Evolutionary conservation across 2,797 vertebrate species (phyloP).

Genomic region (Halcyon badia): DNA sequence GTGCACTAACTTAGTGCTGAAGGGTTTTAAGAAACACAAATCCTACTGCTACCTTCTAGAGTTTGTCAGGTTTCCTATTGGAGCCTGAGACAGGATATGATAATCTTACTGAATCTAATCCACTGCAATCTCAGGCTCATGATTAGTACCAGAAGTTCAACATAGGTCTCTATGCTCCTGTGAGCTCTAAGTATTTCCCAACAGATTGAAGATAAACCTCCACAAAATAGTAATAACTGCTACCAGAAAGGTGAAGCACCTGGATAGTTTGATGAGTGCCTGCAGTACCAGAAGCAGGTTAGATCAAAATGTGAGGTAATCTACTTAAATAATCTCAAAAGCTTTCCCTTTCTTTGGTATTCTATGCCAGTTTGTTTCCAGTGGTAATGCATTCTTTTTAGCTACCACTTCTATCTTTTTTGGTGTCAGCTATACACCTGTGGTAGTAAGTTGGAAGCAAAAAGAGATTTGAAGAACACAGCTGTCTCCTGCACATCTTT

Average conservation of each 20-base stretch:
- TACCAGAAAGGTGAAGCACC: neutral
- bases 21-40: neutral
- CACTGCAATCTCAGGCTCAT: neutral
- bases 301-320: neutral
- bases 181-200: neutral
- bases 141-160: neutral
- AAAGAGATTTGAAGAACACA: neutral
- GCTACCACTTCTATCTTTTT: neutral
- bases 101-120: neutral
- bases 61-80: neutral
- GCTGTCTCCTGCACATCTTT: neutral
- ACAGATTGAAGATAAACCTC: neutral
- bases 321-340: neutral
- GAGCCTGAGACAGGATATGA: neutral
- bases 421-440: neutral
- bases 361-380: neutral
- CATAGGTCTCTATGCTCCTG: neutral
- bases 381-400: neutral
- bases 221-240: neutral
- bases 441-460: neutral
- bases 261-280: neutral
- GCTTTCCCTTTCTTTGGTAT: neutral
- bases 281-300: neutral
- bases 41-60: neutral
- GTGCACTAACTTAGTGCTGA: neutral